phyloP scores from a whole-genome alignment of 2,113 vertebrate species.

The Macrotus californicus region DNA sequence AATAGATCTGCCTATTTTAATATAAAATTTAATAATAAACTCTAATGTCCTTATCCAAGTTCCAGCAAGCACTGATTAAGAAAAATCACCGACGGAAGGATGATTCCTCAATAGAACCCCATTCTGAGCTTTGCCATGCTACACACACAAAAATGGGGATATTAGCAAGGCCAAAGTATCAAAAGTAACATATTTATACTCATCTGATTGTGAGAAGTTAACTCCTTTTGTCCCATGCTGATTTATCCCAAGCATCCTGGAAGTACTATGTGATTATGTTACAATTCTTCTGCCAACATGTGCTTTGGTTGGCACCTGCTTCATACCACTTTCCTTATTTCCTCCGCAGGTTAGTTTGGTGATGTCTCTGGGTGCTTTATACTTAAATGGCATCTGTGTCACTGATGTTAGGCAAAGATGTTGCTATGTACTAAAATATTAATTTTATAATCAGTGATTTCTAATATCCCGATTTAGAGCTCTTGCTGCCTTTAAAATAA shows the following conservation, averaged over 20 bases:
- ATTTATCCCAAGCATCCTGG: not conserved
- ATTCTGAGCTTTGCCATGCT: not conserved
- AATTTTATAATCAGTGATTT: not conserved
- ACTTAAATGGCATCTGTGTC: not conserved
- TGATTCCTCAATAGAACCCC: not conserved
- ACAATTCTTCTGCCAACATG: not conserved
- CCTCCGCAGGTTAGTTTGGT: not conserved
- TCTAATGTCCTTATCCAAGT: not conserved
- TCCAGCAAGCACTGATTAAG: not conserved
- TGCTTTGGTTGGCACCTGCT: not conserved
- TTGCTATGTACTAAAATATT: not conserved
- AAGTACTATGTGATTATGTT: not conserved
- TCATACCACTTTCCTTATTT: not conserved
- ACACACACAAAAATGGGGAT: not conserved
- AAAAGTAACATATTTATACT: not conserved
- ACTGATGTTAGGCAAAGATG: not conserved
- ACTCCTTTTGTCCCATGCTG: not conserved
- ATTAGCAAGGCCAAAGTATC: not conserved
- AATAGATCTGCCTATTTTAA: not conserved
- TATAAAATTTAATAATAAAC: not conserved
- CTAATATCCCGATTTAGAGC: not conserved
- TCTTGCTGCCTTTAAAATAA: conserved; percentile 27
- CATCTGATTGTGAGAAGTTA: not conserved
- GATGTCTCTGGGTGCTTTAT: not conserved
- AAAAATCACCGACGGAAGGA: not conserved